phyloP scores from a whole-genome alignment of 2,888 invertebrate species.

The Drosophila antonietae region DNA sequence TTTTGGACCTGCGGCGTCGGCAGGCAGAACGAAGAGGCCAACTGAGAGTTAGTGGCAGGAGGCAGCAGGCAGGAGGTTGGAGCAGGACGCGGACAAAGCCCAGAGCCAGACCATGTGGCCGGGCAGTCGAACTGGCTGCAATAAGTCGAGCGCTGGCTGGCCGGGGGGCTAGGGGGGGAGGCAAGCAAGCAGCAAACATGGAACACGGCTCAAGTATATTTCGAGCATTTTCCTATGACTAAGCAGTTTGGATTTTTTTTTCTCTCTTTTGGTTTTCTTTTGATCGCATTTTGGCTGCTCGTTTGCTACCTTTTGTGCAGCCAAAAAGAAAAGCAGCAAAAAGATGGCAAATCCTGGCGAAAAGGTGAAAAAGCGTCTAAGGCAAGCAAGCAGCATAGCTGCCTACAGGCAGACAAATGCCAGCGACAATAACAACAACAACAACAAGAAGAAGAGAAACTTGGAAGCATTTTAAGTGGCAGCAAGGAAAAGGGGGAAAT shows the following conservation, averaged over 20 bases:
- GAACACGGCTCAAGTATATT: constrained; percentile 61
- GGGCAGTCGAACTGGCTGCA: constrained; percentile 47
- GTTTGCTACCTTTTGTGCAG: constrained; percentile 73
- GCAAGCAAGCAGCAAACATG: constrained; percentile 35
- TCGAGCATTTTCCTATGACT: constrained; percentile 75
- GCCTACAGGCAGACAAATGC: constrained; percentile 54
- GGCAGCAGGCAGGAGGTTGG: background rate
- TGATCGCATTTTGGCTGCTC: constrained; percentile 52
- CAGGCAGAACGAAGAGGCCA: constrained; percentile 7
- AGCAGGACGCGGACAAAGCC: constrained; percentile 6
- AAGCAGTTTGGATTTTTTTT: constrained; percentile 56
- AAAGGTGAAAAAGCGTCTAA: constrained; percentile 67
- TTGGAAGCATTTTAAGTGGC: constrained; percentile 61
- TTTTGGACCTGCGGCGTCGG: constrained; percentile 50
- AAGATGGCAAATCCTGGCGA: constrained; percentile 35
- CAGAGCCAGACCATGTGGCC: constrained; percentile 17
- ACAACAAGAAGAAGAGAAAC: constrained; percentile 8
- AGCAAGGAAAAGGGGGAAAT: background rate
- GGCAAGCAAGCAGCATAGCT: constrained; percentile 43
- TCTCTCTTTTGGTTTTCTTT: constrained; percentile 3
- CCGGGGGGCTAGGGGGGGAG: background rate
- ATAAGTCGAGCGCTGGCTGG: constrained; percentile 55
- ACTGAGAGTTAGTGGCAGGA: background rate
- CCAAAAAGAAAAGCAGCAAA: constrained; percentile 39
- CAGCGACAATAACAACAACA: constrained; percentile 45